Conservation (phyloP, 2,888 invertebrate genomes). For the Polietes domitor region DNA sequence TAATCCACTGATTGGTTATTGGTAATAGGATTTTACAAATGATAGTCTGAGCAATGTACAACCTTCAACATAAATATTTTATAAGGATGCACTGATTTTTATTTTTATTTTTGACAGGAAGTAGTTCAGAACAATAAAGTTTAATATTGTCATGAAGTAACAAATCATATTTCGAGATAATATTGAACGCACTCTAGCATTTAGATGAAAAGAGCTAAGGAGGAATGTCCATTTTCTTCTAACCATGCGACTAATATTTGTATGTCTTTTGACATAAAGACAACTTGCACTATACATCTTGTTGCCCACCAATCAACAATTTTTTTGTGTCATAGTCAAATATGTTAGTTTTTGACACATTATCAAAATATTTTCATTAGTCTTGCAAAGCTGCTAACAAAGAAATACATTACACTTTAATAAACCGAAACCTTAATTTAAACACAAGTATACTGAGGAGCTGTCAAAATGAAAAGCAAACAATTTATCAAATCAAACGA, state of each 20-base stretch:
- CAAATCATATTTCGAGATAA: no score
- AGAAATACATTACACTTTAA: slow-evolving; percentile 35
- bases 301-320: no score
- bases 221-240: no score
- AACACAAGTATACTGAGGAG: slow-evolving; percentile 44
- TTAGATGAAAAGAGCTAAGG: no score
- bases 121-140: no score
- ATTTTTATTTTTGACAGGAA: no score
- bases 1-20: background rate
- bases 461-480: slow-evolving; percentile 51
- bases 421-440: slow-evolving; percentile 49
- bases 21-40: background rate
- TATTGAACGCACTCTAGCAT: no score
- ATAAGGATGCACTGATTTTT: no score
- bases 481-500: slow-evolving; percentile 56
- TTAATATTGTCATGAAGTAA: no score
- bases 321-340: background rate
- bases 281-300: background rate
- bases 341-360: background rate
- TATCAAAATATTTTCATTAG: background rate
- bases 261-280: no score
- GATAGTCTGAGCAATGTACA: background rate
- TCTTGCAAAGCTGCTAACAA: background rate
- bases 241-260: no score
- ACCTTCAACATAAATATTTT: background rate